phyloP scores from a whole-genome alignment of 2,113 vertebrate species.

The Progne subis region DNA sequence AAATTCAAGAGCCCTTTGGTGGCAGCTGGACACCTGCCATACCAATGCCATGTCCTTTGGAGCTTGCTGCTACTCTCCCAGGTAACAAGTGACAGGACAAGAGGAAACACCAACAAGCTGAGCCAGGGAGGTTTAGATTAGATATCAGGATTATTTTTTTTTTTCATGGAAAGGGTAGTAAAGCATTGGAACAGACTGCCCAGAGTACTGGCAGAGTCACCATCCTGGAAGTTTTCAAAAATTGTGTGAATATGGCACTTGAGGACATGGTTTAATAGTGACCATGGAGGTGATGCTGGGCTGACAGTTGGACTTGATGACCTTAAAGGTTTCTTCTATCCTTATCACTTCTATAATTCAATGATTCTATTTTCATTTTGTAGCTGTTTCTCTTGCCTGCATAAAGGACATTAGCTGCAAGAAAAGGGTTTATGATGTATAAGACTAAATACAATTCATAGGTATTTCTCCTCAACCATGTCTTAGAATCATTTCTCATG shows the following conservation, averaged over 20 bases:
- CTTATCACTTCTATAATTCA: neutral
- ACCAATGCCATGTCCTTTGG: neutral
- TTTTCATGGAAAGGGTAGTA: neutral
- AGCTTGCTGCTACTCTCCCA: neutral
- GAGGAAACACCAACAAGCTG: neutral
- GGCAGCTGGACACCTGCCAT: neutral
- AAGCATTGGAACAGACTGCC: neutral
- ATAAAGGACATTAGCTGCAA: neutral
- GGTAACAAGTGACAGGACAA: neutral
- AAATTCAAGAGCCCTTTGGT: neutral
- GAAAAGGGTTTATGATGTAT: neutral
- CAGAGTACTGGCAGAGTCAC: neutral
- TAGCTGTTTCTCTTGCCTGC: neutral
- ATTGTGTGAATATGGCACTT: neutral
- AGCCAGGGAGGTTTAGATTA: neutral
- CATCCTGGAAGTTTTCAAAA: rapidly evolving
- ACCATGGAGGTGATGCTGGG: neutral
- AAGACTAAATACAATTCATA: neutral
- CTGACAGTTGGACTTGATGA: neutral
- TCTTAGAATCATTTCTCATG: neutral
- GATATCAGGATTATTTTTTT: neutral
- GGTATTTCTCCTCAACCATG: neutral
- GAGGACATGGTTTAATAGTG: neutral
- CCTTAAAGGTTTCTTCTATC: neutral
- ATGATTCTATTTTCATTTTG: neutral